Evolutionary conservation across 1,140 invertebrate genomes (phyloP).

Genomic region (Oncopeltus fasciatus): DNA sequence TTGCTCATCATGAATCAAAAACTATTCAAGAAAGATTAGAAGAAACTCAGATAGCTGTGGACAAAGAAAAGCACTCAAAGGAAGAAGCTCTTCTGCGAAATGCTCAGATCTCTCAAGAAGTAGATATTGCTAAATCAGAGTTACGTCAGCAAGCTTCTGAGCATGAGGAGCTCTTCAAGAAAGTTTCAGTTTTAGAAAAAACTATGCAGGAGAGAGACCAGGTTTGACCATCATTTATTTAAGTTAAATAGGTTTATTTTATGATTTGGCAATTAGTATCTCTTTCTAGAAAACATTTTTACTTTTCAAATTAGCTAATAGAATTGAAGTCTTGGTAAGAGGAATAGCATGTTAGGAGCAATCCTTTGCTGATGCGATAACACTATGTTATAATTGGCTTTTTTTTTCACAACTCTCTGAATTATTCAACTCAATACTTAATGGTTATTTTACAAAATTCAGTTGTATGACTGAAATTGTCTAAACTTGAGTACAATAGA

Average conservation of each 20-base stretch:
- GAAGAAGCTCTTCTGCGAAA: constrained; percentile 61
- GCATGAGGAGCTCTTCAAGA: constrained; percentile 36
- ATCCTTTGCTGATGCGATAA: no score
- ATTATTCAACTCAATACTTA: no score
- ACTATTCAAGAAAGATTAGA: constrained; percentile 22
- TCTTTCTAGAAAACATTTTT: no score
- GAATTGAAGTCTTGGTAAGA: no score
- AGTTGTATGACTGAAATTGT: no score
- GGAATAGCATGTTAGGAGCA: no score
- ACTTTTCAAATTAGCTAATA: no score
- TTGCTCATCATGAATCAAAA: not conserved
- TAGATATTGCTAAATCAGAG: constrained; percentile 55
- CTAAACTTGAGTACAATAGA: no score
- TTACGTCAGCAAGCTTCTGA: constrained; percentile 46
- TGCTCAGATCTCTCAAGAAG: constrained; percentile 67
- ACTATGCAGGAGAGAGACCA: constrained; percentile 20
- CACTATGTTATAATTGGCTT: no score
- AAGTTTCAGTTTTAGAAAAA: constrained; percentile 33
- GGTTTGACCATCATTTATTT: constrained; percentile 4
- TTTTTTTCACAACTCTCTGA: no score
- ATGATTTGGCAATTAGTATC: constrained; percentile 4
- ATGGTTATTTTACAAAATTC: no score
- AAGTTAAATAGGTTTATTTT: not conserved
- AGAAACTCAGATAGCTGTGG: constrained; percentile 25
- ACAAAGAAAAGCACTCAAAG: constrained; percentile 36